Conservation (phyloP, 1,140 invertebrate genomes). For the Hyles euphorbiae region DNA sequence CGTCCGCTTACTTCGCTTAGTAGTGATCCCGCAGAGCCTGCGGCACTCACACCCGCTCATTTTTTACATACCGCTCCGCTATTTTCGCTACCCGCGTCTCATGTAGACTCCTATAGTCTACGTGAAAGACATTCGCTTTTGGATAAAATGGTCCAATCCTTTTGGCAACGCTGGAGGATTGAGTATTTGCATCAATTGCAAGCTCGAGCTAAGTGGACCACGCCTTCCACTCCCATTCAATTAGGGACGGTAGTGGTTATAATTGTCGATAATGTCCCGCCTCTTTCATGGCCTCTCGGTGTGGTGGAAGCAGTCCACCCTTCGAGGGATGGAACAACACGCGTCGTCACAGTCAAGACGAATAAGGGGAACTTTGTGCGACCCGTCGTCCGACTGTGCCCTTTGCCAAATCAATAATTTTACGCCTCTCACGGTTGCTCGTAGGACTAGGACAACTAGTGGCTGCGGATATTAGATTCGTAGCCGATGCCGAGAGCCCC, state of each 20-base stretch:
- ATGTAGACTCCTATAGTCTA: slow-evolving; percentile 20
- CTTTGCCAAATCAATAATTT: slow-evolving; percentile 21
- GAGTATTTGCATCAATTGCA: slow-evolving; percentile 26
- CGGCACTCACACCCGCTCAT: slow-evolving; percentile 41
- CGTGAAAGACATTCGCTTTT: slow-evolving; percentile 33
- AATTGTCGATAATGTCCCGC: slow-evolving; percentile 25
- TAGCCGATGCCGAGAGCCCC: no score
- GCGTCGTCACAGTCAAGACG: slow-evolving; percentile 15
- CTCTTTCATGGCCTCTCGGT: slow-evolving; percentile 31
- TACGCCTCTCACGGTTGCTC: no score
- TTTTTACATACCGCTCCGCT: slow-evolving; percentile 41
- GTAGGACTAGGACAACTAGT: no score
- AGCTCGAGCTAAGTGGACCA: slow-evolving; percentile 17
- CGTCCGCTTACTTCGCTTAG: slow-evolving; percentile 31
- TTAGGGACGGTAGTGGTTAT: slow-evolving; percentile 32
- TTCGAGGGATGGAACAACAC: slow-evolving; percentile 19
- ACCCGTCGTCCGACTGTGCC: slow-evolving; percentile 20
- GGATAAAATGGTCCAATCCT: slow-evolving; percentile 18
- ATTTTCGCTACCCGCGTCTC: slow-evolving; percentile 21
- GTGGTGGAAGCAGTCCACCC: slow-evolving; percentile 35
- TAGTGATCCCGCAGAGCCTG: slow-evolving; percentile 32
- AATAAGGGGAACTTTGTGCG: slow-evolving; percentile 13
- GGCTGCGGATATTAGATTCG: no score
- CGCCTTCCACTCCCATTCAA: slow-evolving; percentile 7
- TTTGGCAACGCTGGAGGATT: slow-evolving; percentile 18